Percentiles rank a stretch among this genome's conserved stretches.
phyloP scores from a whole-genome alignment of 1,140 invertebrate genomes.

The Aplysia californica region DNA sequence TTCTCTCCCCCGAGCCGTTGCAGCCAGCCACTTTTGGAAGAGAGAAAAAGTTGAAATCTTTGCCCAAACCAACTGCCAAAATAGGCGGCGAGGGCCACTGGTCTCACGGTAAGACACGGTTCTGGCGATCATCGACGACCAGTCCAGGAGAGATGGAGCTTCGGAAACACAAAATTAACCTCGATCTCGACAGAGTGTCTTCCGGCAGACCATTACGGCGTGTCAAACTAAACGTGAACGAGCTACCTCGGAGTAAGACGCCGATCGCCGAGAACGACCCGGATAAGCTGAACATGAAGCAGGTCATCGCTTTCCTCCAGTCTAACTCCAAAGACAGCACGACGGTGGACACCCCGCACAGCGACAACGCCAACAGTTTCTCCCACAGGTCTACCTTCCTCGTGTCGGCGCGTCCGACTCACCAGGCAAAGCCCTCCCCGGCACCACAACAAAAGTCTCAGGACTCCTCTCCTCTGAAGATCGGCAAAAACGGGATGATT shows the following conservation, averaged over 20 bases:
- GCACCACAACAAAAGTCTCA: not conserved
- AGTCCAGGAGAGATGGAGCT: constrained; percentile 44
- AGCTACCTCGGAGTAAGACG: constrained; percentile 51
- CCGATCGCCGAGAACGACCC: constrained; percentile 56
- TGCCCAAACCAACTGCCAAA: constrained; percentile 36
- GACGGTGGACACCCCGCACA: not conserved
- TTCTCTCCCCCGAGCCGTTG: not conserved
- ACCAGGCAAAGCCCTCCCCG: not conserved
- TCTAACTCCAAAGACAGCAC: not conserved
- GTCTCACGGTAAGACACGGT: constrained; percentile 19
- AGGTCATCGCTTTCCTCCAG: constrained; percentile 50
- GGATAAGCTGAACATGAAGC: constrained; percentile 58
- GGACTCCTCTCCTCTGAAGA: not conserved
- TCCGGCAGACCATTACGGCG: constrained; percentile 31
- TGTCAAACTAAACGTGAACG: constrained; percentile 52
- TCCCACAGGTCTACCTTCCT: too few species aligned
- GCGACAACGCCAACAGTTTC: not conserved
- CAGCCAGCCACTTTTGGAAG: not conserved
- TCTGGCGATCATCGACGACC: constrained; percentile 29
- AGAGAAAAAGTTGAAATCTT: constrained; percentile 17
- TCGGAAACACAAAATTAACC: constrained; percentile 37
- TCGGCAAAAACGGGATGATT: too few species aligned
- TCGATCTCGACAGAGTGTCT: constrained; percentile 28
- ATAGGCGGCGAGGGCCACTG: constrained; percentile 6
- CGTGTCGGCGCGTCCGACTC: too few species aligned